Percentiles rank a stretch among this genome's conserved stretches.
Conservation (phyloP, 2,888 invertebrate genomes). For the Drosophila mercatorum region DNA sequence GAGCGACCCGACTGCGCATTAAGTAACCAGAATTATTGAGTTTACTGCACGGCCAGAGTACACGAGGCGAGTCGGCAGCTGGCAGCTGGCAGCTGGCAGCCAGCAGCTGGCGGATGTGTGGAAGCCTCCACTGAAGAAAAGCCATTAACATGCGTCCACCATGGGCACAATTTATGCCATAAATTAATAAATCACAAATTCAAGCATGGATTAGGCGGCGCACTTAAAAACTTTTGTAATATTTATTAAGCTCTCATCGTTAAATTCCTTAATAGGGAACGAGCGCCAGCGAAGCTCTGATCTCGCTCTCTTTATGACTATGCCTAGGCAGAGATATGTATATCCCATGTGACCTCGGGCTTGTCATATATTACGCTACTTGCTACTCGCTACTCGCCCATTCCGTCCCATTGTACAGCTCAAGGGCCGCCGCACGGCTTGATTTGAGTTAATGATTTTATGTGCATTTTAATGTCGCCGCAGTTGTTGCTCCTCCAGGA, state of each 20-base stretch:
- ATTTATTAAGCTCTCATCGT: constrained; percentile 1
- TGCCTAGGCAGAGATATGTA: too few relatives aligned
- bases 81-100: too few relatives aligned
- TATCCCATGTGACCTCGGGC: too few relatives aligned
- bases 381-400: too few relatives aligned
- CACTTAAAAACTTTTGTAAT: constrained; percentile 8
- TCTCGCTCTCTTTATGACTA: too few relatives aligned
- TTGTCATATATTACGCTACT: too few relatives aligned
- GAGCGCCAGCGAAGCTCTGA: background rate
- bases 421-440: constrained; percentile 16
- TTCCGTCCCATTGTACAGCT: constrained; percentile 7
- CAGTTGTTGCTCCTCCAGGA: constrained; percentile 30
- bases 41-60: constrained; percentile 51
- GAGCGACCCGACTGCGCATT: constrained; percentile 52
- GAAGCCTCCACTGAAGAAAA: constrained; percentile 5
- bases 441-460: constrained; percentile 68
- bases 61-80: background rate
- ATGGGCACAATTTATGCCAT: constrained; percentile 25
- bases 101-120: too few relatives aligned
- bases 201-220: background rate
- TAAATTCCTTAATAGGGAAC: background rate
- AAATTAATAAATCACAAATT: constrained; percentile 6
- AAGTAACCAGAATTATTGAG: constrained; percentile 70
- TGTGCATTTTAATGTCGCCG: constrained; percentile 63
- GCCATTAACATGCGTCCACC: constrained; percentile 21